Evolutionary conservation across 2,113 vertebrate species (phyloP), one percentile per base, ranked within the genome.

Genomic region (Pseudorasbora parva): DNA sequence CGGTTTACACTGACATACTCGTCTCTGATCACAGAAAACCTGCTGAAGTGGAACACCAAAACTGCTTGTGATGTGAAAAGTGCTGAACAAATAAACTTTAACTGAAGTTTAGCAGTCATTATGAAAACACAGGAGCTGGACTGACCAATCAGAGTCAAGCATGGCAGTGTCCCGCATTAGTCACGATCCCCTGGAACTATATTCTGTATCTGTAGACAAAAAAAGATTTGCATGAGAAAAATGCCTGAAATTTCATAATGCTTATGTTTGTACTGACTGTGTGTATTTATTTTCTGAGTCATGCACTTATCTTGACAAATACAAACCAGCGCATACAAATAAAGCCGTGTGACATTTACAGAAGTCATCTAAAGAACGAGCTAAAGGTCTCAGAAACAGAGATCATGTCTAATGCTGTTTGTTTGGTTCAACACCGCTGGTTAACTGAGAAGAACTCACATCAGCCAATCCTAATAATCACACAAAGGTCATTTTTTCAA

Each of bases 271-370:
- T 8, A 45, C 5, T 25, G 68, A 72, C 17, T 47, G 5, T 49
- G 43, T 74, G 4, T 75, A 12, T 75, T 75, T 75, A 33, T 75
- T 75, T 54, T 54, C n/a, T 14, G 27, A 75, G 17, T 76, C 49
- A 21, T 19, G 27, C 49, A 56, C 49, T 56, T 54, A 54, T 33
- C 19, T 19, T 69, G 30, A 69, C 30, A 69, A 56, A n/a, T 33
- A 75, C 54, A 76, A 76, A 76, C 73, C 73, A n/a, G 27, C 49
- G 37, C 37, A 56, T 33, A 56, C 73, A 75, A 56, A 75, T 54
- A 75, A 56, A 56, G 73, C 30, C 47, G 27, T 37, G 12, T 21
- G 49, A 33, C 17, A 54, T 54, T 74, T 54, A 30, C 15, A 33
- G 23, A 73, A 30, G 72, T 19, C 25, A 3, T 21, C 49, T 37